These are phyloP conservation scores for Dasyprocta punctata DNA, from an alignment of 2,113 vertebrate species.

Conservation along the genomic window DNA sequence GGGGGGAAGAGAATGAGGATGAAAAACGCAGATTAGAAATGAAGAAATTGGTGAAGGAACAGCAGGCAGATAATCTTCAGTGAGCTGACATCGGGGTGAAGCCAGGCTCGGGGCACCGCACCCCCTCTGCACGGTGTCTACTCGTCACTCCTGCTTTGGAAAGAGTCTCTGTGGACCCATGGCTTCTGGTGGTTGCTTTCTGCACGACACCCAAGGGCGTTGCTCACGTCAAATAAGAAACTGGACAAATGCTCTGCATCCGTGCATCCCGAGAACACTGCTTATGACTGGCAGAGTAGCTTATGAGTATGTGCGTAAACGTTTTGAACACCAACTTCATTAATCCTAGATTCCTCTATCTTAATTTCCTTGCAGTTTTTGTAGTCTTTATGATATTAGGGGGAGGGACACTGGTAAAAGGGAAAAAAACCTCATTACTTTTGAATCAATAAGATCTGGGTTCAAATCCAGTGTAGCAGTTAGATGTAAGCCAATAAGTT, in stretches of 20 bases:
- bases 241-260: not conserved
- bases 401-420: not conserved
- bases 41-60: not conserved
- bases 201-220: no score
- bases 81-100: no score
- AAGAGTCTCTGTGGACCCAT: not conserved
- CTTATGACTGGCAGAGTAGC: no score
- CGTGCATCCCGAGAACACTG: not conserved
- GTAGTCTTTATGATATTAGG: not conserved
- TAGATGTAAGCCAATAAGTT: no score
- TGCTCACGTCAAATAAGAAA: not conserved
- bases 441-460: not conserved
- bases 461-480: no score
- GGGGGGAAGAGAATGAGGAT: not conserved
- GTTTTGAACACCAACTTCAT: not conserved
- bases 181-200: not conserved
- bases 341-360: not conserved
- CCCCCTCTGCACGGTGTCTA: no score
- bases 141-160: not conserved
- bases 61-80: not conserved
- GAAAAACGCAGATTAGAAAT: not conserved
- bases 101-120: not conserved
- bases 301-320: not conserved
- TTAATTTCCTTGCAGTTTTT: not conserved
- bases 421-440: not conserved